Conservation (phyloP, 2,113 vertebrate species). For the Hystrix cristata region DNA sequence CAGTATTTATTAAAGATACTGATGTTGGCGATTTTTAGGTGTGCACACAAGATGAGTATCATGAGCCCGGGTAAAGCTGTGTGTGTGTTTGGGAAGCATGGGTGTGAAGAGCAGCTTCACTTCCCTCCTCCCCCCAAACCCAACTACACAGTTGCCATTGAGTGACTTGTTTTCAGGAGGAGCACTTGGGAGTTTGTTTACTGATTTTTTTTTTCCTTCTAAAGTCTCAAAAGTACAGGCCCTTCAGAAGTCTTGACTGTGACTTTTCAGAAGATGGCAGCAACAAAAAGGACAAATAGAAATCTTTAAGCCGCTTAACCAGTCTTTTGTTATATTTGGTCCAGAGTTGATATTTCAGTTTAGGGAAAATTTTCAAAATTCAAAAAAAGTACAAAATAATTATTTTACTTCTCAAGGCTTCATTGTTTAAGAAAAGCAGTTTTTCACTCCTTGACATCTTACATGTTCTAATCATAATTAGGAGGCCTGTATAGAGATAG, state of each 20-base stretch:
- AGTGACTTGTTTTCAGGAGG: neutral
- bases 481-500: neutral
- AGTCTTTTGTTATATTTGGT: constrained; percentile 32
- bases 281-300: neutral
- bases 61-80: neutral
- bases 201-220: neutral
- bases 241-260: neutral
- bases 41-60: neutral
- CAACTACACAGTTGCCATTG: neutral
- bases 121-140: fast-evolving
- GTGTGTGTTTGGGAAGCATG: neutral
- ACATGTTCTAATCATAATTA: neutral
- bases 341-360: constrained; percentile 1
- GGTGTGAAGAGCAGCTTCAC: neutral
- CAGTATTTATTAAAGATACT: neutral
- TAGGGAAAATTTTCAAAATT: constrained; percentile 12
- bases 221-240: neutral
- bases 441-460: neutral
- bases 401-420: neutral
- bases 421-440: neutral
- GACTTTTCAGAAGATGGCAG: constrained; percentile 9
- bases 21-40: neutral
- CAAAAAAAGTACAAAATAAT: neutral
- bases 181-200: constrained; percentile 59
- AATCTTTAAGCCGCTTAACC: neutral